Base-by-base conservation (phyloP, 2,888 invertebrate genomes). In the Scaeva pyrastri region DNA sequence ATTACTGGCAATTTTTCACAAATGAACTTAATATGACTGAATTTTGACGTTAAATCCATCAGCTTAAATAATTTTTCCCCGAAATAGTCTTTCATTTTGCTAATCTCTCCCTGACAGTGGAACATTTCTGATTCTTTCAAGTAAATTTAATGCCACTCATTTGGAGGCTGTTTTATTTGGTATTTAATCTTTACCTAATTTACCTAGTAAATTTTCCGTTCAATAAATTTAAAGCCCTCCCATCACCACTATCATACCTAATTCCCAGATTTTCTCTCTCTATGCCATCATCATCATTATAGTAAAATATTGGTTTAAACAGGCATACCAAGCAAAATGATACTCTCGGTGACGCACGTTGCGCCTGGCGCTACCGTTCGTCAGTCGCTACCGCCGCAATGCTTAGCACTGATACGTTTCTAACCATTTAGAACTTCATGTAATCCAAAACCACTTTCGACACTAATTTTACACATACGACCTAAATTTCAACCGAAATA, bases 371-470 rank as follows among this genome's bases (percentile, higher is more conserved):
- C 5, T 31, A 8, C 6, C 31, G 31, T 31, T n/a, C 31, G 31
- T 8, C 1, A 7, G 31, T 5, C 8, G 6, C 5, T 31, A 8
- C 6, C 31, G 6, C 1, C 31, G 31, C 8, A 31, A 1, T 23
- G 23, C 26, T 26, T 23, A 26, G 52, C 14, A 14, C n/a, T 52
- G 3, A 52, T 26, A 52, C 23, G 23, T 45, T 16, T 26, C 64
- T 8, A 26, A 58, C 36, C 45, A 64, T 26, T 45, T 45, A 43
- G 16, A 43, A 16, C 16, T n/a, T 16, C 26, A n/a, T 45, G 45
- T 45, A 43, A 64, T 64, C 16, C 5, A 26, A 64, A 64, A 64
- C 43, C 45, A 26, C 12, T 26, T 45, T 26, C 23, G 36, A 58
- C 19, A 21, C 39, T 21, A 58, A 58, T 58, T 39, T 12, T 19